Evolutionary conservation across 35 echinoderm and acorn worm genomes (phyloP).

Genomic region (Stichopus chloronotus): DNA sequence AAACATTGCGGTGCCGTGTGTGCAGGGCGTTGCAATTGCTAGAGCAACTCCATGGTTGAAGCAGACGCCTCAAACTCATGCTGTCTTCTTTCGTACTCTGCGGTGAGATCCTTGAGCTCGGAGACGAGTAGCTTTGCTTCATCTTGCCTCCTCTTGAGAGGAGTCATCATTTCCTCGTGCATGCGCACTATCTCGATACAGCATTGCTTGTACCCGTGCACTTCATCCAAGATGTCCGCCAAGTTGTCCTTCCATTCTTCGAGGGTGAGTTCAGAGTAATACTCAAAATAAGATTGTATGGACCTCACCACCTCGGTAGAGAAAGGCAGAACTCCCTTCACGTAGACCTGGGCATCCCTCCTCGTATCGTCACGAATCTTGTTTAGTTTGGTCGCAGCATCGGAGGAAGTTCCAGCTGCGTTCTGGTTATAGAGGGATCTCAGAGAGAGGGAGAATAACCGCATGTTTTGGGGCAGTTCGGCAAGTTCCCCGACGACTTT

Average conservation of each 20-base stretch:
- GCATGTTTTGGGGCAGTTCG: constrained; percentile 9
- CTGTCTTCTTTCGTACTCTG: background rate
- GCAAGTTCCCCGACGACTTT: background rate
- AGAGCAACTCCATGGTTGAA: background rate
- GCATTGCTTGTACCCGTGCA: constrained; percentile 5
- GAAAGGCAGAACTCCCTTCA: background rate
- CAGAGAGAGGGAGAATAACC: constrained; percentile 9
- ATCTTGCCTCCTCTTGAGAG: constrained; percentile 46
- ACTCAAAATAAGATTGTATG: constrained; percentile 37
- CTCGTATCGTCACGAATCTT: constrained; percentile 18
- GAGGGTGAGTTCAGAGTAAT: background rate
- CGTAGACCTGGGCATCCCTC: constrained; percentile 28
- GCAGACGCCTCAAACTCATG: background rate
- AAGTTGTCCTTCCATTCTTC: constrained; percentile 37
- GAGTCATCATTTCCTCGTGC: constrained; percentile 20
- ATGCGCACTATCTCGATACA: background rate
- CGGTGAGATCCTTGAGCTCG: background rate
- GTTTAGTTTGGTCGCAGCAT: constrained; percentile 13
- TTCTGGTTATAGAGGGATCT: constrained; percentile 41
- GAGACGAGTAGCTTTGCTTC: constrained; percentile 5
- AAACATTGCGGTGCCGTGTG: too few species aligned
- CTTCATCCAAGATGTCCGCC: constrained; percentile 25
- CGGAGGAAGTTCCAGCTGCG: background rate
- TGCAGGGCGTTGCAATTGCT: background rate
- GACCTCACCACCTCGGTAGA: background rate